Percentiles rank a stretch among this genome's conserved stretches.
phyloP scores from a whole-genome alignment of 1,140 invertebrate species.

The Trinorchestia longiramus region DNA sequence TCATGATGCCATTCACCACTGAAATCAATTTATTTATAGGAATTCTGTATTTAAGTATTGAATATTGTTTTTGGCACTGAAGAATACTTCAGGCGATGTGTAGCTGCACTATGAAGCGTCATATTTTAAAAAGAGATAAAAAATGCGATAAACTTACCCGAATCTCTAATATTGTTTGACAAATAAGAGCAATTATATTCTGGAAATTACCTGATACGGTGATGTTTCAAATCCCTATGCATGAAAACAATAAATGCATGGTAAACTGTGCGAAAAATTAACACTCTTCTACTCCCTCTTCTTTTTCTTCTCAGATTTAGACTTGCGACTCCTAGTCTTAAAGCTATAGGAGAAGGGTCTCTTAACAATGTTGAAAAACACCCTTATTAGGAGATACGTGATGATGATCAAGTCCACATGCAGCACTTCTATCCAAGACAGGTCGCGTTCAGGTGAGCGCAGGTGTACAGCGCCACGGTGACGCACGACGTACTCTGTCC shows the following conservation, averaged over 20 bases:
- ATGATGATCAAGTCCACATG: background rate
- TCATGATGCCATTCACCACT: too few species aligned
- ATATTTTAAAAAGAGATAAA: background rate
- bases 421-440: conserved; percentile 70
- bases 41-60: too few species aligned
- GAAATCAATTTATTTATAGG: too few species aligned
- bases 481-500: conserved; percentile 74
- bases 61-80: too few species aligned
- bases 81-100: too few species aligned
- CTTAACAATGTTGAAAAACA: background rate
- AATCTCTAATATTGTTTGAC: background rate
- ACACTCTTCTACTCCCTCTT: background rate
- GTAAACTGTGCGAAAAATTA: background rate
- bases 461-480: conserved; percentile 75
- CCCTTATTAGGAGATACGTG: background rate
- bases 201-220: background rate
- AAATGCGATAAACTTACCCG: background rate
- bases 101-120: background rate
- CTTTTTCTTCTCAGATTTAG: background rate
- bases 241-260: background rate
- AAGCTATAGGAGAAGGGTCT: background rate
- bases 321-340: background rate
- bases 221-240: background rate
- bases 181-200: background rate
- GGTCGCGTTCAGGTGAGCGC: conserved; percentile 74